Evolutionary conservation across 2,888 invertebrate genomes (phyloP).

Genomic region (Macropis europaea): DNA sequence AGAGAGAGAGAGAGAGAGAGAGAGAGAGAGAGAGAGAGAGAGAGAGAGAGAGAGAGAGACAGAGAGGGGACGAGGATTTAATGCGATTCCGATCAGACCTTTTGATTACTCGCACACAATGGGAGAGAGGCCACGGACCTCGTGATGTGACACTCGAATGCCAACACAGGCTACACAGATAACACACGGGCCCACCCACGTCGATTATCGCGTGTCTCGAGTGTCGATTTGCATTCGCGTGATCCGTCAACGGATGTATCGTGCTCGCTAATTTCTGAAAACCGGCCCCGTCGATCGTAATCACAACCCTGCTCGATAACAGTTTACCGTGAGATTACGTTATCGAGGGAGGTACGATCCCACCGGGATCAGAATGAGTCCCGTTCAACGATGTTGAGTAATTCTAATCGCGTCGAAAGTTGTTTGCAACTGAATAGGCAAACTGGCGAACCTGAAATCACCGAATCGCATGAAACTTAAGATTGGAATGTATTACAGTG

Average conservation of each 20-base stretch:
- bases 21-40: too few relatives aligned
- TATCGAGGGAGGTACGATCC: background rate
- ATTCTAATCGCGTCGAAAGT: too few relatives aligned
- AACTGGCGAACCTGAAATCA: too few relatives aligned
- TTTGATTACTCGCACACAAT: slow-evolving; percentile 54
- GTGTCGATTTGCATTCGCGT: slow-evolving; percentile 43
- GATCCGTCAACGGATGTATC: slow-evolving; percentile 38
- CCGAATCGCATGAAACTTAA: too few relatives aligned
- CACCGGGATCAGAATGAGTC: too few relatives aligned
- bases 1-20: too few relatives aligned
- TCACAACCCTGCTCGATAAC: background rate
- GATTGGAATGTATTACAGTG: too few relatives aligned
- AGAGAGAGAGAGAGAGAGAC: too few relatives aligned
- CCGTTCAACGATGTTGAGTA: too few relatives aligned
- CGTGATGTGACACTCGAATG: slow-evolving; percentile 61
- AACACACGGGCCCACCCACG: slow-evolving; percentile 59
- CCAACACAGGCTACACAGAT: slow-evolving; percentile 49
- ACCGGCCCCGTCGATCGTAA: background rate
- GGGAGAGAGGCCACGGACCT: slow-evolving; percentile 36
- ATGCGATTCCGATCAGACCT: slow-evolving; percentile 12
- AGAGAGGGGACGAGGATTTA: background rate
- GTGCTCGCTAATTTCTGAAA: slow-evolving; percentile 18
- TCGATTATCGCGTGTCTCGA: slow-evolving; percentile 50
- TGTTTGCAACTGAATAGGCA: too few relatives aligned
- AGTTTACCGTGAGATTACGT: background rate